A percentile compares a stretch with the other conserved stretches of the same genome.
Evolutionary conservation across 1,140 invertebrate species (phyloP).

Genomic region (Schlechtendalia chinensis): DNA sequence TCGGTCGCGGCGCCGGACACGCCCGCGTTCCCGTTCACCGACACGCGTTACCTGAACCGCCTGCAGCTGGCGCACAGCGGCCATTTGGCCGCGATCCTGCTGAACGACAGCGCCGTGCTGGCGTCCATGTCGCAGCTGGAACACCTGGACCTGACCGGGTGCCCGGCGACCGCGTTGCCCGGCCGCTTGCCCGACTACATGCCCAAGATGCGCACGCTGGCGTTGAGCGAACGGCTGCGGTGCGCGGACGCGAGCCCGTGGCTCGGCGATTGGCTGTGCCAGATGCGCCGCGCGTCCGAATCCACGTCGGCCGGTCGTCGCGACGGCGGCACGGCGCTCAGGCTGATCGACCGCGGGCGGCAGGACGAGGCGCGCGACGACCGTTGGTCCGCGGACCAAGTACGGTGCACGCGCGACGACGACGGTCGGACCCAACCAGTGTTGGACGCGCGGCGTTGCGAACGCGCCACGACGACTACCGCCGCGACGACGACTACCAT

Average conservation of each 20-base stretch:
- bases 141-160: slow-evolving; percentile 22
- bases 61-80: slow-evolving; percentile 3
- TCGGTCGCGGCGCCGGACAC: background rate
- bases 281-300: background rate
- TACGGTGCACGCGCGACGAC: background rate
- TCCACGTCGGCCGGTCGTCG: background rate
- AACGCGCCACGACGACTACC: no score
- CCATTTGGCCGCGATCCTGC: background rate
- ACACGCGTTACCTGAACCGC: slow-evolving; percentile 7
- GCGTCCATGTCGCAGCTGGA: slow-evolving; percentile 21
- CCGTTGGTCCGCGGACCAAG: background rate
- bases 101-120: slow-evolving; percentile 12
- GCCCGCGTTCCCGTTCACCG: slow-evolving; percentile 33
- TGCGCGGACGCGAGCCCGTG: background rate
- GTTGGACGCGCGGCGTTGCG: background rate
- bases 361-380: no score
- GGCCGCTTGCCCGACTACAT: background rate
- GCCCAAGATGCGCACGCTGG: slow-evolving; percentile 11
- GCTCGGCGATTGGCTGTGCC: slow-evolving; percentile 35
- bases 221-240: background rate
- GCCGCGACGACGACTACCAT: background rate
- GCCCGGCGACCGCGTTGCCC: background rate
- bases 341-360: background rate
- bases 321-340: background rate
- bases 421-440: background rate